Evolutionary conservation across 1,140 invertebrate genomes (phyloP), one percentile per base, ranked within the genome.

Genomic region (Eciton burchellii): DNA sequence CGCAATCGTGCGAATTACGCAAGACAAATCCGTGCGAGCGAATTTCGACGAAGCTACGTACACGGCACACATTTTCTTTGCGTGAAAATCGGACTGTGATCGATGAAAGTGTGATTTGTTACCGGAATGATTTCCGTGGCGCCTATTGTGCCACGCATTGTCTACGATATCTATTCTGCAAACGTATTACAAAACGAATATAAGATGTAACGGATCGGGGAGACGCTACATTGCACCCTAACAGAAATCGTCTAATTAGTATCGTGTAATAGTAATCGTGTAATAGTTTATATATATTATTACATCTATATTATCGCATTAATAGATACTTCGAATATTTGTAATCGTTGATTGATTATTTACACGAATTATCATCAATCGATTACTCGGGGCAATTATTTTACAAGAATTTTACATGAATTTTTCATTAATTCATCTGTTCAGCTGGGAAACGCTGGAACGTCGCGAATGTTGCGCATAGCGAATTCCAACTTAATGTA

Each of bases 81-180:
- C 43, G 47, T 59, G 21, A 47, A 9, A 16, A 63, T 65, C 59
- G 26, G 45, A 11, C 45, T 1, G 52, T 65, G n/a, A n/a, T 16
- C 6, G 8, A 60, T 11, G 29, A 35, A 76, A 76, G 29, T 52
- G 29, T 76, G 19, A 76, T 41, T 65, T 76, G 65, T 76, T 41
- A 76, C 65, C 65, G 26, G 19, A 19, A 8, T 5, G 19, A 76
- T 76, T 45, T 76, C 6, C 6, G 60, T 60, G 9, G 19, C 60
- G 43, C n/a, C 60, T 41, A 62, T 74, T 35, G 45, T 21, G 52
- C 52, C 29, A 59, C 35, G n/a, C 21, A 35, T n/a, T 3, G 47
- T 52, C 5, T 21, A 19, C n/a, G n/a, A 19, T 4, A 54, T 21
- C 26, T 26, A 41, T 56, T 76, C 59, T 62, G 19, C 14, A 24